Evolutionary conservation across 2,888 invertebrate species (phyloP).

Genomic region (Mactromeris polynyma): DNA sequence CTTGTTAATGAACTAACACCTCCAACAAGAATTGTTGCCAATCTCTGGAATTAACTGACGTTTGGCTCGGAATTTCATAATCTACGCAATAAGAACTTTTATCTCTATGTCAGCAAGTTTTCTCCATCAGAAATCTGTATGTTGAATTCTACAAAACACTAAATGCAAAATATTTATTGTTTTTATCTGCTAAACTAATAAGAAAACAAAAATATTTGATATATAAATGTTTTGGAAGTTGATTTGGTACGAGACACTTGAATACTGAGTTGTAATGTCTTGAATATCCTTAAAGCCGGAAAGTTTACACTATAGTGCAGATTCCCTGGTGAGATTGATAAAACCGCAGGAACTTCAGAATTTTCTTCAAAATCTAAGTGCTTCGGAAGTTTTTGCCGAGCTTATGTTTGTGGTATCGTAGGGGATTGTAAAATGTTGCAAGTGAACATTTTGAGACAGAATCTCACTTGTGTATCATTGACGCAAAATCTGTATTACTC

Average conservation of each 20-base stretch:
- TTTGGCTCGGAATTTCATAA: background rate
- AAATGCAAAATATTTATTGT: conserved; percentile 1
- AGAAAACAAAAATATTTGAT: background rate
- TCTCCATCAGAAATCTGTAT: background rate
- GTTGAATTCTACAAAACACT: background rate
- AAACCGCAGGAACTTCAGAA: background rate
- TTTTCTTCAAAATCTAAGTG: background rate
- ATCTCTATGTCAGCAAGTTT: background rate
- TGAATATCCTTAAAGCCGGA: background rate
- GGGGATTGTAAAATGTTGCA: too few species aligned
- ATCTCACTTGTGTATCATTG: too few species aligned
- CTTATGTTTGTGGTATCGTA: too few species aligned
- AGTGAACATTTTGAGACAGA: too few species aligned
- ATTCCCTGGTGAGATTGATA: background rate
- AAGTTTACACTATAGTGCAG: background rate
- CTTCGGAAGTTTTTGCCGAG: too few species aligned
- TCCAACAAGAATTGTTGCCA: background rate
- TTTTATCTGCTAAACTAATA: background rate
- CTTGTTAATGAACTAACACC: background rate
- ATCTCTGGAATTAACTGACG: background rate
- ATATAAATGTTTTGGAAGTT: background rate
- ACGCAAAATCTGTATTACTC: too few species aligned
- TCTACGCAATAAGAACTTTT: background rate
- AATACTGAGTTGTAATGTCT: background rate
- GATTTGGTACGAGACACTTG: background rate